A percentile compares a stretch with the other conserved stretches of the same genome.
Conservation (phyloP, 2,888 invertebrate genomes). For the Aleiodes leptofemur region DNA sequence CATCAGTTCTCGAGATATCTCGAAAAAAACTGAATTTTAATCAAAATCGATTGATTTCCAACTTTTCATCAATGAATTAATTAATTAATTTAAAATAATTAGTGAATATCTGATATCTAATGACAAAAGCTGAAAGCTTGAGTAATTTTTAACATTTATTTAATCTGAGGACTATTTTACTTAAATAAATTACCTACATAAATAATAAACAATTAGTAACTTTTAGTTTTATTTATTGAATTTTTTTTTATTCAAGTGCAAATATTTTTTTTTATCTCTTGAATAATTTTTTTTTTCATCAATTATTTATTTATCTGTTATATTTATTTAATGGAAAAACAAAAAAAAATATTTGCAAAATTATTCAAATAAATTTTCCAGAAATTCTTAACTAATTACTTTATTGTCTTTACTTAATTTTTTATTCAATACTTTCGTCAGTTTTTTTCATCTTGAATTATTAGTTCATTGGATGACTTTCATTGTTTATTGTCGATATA, state of each 20-base stretch:
- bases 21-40: too few species aligned
- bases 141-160: slow-evolving; percentile 39
- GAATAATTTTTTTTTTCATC: background rate
- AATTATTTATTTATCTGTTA: too few species aligned
- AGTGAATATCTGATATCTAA: slow-evolving; percentile 40
- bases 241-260: background rate
- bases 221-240: background rate
- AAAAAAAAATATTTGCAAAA: background rate
- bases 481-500: slow-evolving; percentile 69
- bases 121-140: slow-evolving; percentile 40
- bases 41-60: background rate
- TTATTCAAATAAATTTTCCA: background rate
- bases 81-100: background rate
- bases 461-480: slow-evolving; percentile 55
- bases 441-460: slow-evolving; percentile 29
- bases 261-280: too few species aligned
- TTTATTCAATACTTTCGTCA: slow-evolving; percentile 64
- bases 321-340: too few species aligned
- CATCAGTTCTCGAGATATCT: too few species aligned
- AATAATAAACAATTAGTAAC: background rate
- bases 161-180: slow-evolving; percentile 51
- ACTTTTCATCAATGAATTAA: background rate
- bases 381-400: slow-evolving; percentile 37
- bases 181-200: slow-evolving; percentile 64
- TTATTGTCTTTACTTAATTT: slow-evolving; percentile 65